phyloP scores from a whole-genome alignment of 2,797 vertebrate genomes.

The Helicolenus hilgendorfi region DNA sequence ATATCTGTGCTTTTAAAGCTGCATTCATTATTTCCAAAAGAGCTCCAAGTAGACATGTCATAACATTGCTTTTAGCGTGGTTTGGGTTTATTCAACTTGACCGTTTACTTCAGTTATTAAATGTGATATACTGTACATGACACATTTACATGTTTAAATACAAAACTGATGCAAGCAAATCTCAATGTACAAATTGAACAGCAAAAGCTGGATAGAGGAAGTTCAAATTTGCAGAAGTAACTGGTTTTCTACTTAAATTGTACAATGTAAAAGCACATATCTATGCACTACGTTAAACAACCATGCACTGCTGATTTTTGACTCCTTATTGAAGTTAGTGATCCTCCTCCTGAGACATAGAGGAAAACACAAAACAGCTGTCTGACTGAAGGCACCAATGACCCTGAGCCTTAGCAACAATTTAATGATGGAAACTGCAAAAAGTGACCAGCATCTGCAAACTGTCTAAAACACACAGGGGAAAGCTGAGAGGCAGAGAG shows the following conservation, averaged over 20 bases:
- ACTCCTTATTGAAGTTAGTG: too few species aligned
- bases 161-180: neutral
- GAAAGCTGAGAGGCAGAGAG: neutral
- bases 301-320: neutral
- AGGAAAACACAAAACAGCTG: constrained; percentile 1
- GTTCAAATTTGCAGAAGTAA: neutral
- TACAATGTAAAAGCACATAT: neutral
- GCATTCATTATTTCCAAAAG: neutral
- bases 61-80: neutral
- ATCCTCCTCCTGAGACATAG: neutral
- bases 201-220: neutral
- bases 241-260: neutral
- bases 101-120: neutral
- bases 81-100: neutral
- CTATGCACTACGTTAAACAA: neutral
- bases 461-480: neutral
- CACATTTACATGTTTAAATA: neutral
- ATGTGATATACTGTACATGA: neutral
- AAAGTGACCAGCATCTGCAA: constrained; percentile 34
- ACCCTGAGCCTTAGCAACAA: neutral
- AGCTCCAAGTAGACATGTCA: neutral
- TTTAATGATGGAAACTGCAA: neutral
- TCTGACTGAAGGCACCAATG: neutral
- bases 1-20: neutral
- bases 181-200: neutral